Conservation (phyloP, 37 sponge, comb jelly and placozoan species). For the Eunapius fragilis region DNA sequence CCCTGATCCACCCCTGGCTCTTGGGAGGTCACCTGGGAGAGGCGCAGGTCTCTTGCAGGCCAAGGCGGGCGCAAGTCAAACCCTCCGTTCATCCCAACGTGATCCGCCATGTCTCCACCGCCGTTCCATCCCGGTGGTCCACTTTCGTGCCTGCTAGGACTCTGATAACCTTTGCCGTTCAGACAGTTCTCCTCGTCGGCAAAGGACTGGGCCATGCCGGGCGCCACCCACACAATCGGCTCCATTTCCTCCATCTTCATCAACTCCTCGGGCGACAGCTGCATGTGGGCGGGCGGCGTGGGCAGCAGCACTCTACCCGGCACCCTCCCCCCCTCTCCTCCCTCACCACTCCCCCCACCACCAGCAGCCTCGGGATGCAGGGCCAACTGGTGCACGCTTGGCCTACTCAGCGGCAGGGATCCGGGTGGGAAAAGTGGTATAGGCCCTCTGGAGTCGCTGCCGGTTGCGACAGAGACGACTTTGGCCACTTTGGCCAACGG, state of each 20-base stretch:
- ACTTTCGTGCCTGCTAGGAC: neutral
- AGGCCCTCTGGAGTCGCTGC: neutral
- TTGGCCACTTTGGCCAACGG: neutral
- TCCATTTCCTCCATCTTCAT: conserved; percentile 7
- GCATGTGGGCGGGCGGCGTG: conserved; percentile 36
- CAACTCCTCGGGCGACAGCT: conserved; percentile 12
- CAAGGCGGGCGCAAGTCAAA: neutral
- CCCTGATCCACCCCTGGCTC: neutral
- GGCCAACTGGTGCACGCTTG: neutral
- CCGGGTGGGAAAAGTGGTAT: neutral
- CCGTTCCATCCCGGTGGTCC: conserved; percentile 15
- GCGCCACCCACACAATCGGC: conserved; percentile 51
- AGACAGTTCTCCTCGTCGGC: neutral
- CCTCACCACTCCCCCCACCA: neutral
- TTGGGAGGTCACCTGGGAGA: neutral
- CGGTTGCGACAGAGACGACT: neutral
- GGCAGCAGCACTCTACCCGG: conserved; percentile 33
- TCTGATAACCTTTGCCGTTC: neutral
- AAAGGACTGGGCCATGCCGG: neutral
- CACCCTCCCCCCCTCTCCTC: neutral
- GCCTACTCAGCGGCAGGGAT: neutral
- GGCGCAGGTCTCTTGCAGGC: neutral
- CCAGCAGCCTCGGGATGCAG: neutral
- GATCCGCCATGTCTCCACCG: conserved; percentile 2
- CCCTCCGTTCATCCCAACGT: neutral